Evolutionary conservation across 2,113 vertebrate genomes (phyloP), one percentile per base, ranked within the genome.

Genomic region (Theristicus caerulescens): DNA sequence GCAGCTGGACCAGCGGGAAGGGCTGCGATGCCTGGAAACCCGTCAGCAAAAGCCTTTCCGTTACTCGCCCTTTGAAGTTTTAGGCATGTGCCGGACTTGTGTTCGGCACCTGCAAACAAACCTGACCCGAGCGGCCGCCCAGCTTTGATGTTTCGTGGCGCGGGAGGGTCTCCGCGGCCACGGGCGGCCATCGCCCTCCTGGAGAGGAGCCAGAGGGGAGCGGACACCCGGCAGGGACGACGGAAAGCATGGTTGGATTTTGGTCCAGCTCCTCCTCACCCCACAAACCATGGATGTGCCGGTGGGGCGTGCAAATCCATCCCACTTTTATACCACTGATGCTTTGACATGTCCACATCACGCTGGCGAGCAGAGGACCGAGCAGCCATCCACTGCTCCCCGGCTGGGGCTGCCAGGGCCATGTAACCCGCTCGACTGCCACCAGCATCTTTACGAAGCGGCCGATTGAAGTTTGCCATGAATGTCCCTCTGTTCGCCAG

Each of bases 401-500:
- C 4, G 6, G 6, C 82, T 3, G 76, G 29, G 31, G 58, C 70
- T 59, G 93, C 54, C 6, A 5, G 57, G 32, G 49, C 82, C 26
- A 0, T 2, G 31, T 2, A 86, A 86, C 76, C 52, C 54, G 0
- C 66, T 67, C 34, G 11, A 6, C 64, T 54, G 51, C 55, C 7
- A 38, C 38, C 74, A 83, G 94, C 86, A 7, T 64, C 89, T 66
- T 62, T 25, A 13, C 8, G 77, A 32, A 83, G 82, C 40, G 1
- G 73, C 47, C 4, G 36, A 54, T 76, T 90, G 96, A 94, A 94
- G 93, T 20, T 16, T 0, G 13, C 90, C 90, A 54, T 97, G 92
- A 95, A 96, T 95, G 96, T 96, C 78, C 71, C 64, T 96, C 96
- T 97, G 96, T 96, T 96, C 74, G 25, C 16, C 90, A 54, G 85